A percentile compares a stretch with the other conserved stretches of the same genome.
Evolutionary conservation across 2,888 invertebrate genomes (phyloP).

Genomic region (Apeira syringaria): DNA sequence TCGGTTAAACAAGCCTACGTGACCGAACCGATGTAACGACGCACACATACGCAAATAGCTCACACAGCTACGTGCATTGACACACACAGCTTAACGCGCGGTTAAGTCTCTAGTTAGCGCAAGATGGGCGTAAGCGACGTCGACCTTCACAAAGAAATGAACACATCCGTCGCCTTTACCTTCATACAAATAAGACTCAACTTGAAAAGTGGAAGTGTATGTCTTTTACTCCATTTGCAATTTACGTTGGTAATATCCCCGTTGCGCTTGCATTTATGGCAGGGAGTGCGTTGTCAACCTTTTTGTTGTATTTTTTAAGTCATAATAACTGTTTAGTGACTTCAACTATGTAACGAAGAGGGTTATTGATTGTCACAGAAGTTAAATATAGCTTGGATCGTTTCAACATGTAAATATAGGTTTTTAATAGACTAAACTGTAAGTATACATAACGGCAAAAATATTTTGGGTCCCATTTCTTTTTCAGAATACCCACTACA

Average conservation of each 20-base stretch:
- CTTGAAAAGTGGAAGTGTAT: conserved; percentile 34
- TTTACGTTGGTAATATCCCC: conserved; percentile 59
- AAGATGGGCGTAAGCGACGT: conserved; percentile 51
- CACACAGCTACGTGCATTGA: conserved; percentile 37
- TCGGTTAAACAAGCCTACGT: conserved; percentile 72
- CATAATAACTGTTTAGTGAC: conserved; percentile 50
- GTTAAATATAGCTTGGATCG: conserved; percentile 1
- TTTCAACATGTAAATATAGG: too few relatives aligned
- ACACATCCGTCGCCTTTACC: conserved; percentile 59
- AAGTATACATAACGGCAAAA: too few relatives aligned
- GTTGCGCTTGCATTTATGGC: conserved; percentile 82
- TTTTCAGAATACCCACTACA: too few relatives aligned
- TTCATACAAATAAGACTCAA: conserved; percentile 27
- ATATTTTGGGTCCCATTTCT: too few relatives aligned
- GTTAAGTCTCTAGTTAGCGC: conserved; percentile 51
- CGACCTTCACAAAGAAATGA: conserved; percentile 79
- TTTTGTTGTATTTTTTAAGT: conserved; percentile 66
- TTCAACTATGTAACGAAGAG: conserved; percentile 38
- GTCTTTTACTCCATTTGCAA: conserved; percentile 38
- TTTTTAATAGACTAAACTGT: too few relatives aligned
- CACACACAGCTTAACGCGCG: conserved; percentile 58
- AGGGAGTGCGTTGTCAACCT: conserved; percentile 71
- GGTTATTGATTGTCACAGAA: conserved; percentile 21
- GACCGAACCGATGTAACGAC: conserved; percentile 70
- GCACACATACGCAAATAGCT: conserved; percentile 54